Evolutionary conservation across 2,888 invertebrate genomes (phyloP).

Genomic region (Lasius fuliginosus): DNA sequence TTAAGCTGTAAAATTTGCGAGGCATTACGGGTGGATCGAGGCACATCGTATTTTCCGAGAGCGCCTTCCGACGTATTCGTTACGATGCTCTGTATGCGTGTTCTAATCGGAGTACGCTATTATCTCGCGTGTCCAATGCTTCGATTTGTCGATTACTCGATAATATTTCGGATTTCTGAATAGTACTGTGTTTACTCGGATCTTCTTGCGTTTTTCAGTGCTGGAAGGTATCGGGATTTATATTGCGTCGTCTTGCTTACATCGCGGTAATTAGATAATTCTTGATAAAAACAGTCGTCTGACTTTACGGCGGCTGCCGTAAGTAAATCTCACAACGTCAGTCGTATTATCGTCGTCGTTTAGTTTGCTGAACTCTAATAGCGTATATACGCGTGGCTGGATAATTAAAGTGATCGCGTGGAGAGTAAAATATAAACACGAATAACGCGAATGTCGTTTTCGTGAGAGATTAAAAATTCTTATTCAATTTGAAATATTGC

Average conservation of each 20-base stretch:
- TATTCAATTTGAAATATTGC: slow-evolving; percentile 31
- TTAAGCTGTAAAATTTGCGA: slow-evolving; percentile 55
- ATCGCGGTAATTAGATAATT: slow-evolving; percentile 26
- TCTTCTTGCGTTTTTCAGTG: neutral
- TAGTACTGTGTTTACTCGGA: slow-evolving; percentile 19
- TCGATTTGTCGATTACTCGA: slow-evolving; percentile 30
- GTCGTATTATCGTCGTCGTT: slow-evolving; percentile 20
- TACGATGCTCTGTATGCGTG: slow-evolving; percentile 42
- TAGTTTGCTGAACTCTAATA: slow-evolving; percentile 10
- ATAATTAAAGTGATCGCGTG: slow-evolving; percentile 15
- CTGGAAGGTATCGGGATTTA: slow-evolving; percentile 21
- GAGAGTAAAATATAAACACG: slow-evolving; percentile 29
- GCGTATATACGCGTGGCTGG: slow-evolving; percentile 6
- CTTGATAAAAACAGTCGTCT: neutral
- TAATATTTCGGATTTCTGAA: slow-evolving; percentile 16
- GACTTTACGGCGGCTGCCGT: neutral
- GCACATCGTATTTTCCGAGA: slow-evolving; percentile 70
- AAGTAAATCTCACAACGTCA: neutral
- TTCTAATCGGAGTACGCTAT: slow-evolving; percentile 1
- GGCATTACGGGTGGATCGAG: slow-evolving; percentile 72
- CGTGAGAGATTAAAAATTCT: slow-evolving; percentile 16
- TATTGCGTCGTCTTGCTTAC: slow-evolving; percentile 3
- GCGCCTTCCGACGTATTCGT: slow-evolving; percentile 60
- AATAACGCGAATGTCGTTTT: slow-evolving; percentile 23
- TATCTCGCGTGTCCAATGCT: slow-evolving; percentile 29